These are phyloP conservation scores for Maniola hyperantus DNA, from an alignment of 2,888 invertebrate genomes.

Conservation along the genomic window DNA sequence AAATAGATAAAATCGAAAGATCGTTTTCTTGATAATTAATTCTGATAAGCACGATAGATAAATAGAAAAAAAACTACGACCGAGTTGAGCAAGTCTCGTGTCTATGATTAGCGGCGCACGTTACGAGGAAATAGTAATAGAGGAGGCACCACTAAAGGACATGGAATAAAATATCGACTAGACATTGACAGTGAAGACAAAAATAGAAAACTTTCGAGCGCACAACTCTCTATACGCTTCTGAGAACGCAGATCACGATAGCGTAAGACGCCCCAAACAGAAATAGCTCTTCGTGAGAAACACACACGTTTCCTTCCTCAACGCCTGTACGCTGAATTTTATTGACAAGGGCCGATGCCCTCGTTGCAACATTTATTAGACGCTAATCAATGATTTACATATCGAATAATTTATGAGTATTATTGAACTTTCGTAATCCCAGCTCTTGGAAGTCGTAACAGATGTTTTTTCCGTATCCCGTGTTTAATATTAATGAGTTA, in stretches of 20 bases:
- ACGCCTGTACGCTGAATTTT: slow-evolving; percentile 38
- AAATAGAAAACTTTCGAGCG: slow-evolving; percentile 47
- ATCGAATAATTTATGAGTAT: slow-evolving; percentile 14
- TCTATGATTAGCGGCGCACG: slow-evolving; percentile 6
- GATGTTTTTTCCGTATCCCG: neutral
- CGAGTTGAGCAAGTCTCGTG: slow-evolving; percentile 5
- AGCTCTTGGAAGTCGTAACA: neutral
- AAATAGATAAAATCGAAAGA: slow-evolving; percentile 4
- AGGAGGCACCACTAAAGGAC: slow-evolving; percentile 24
- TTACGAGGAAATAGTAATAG: slow-evolving; percentile 26
- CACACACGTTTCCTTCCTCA: slow-evolving; percentile 44
- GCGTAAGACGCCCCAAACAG: slow-evolving; percentile 41
- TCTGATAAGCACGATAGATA: neutral
- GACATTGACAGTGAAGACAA: slow-evolving; percentile 50
- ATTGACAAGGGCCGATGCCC: slow-evolving; percentile 37
- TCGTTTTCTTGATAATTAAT: neutral
- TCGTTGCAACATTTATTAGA: slow-evolving; percentile 25
- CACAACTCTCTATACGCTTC: slow-evolving; percentile 45
- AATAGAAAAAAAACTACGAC: neutral
- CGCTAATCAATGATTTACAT: slow-evolving; percentile 23
- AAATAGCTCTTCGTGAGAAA: slow-evolving; percentile 50
- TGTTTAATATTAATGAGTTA: neutral
- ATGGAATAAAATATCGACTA: slow-evolving; percentile 34
- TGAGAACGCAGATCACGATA: slow-evolving; percentile 43
- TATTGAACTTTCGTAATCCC: slow-evolving; percentile 10